Conservation (phyloP, 2,888 invertebrate genomes). For the Aleiodes alternator region DNA sequence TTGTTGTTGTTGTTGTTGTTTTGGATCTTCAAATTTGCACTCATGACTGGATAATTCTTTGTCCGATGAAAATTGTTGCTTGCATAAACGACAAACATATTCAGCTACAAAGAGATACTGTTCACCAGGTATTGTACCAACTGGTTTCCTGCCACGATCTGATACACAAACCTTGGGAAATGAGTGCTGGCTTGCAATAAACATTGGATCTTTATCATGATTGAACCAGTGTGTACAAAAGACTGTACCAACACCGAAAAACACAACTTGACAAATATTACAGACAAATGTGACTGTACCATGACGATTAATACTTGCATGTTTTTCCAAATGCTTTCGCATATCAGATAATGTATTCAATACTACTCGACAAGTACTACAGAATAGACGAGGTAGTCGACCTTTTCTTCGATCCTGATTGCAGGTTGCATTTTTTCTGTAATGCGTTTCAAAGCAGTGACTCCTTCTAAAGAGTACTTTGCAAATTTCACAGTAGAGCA, state of each 20-base stretch:
- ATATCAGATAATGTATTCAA: slow-evolving; percentile 62
- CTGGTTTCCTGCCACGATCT: slow-evolving; percentile 50
- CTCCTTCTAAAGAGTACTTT: slow-evolving; percentile 63
- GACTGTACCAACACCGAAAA: slow-evolving; percentile 64
- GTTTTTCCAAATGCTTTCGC: slow-evolving; percentile 63
- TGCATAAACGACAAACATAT: slow-evolving; percentile 64
- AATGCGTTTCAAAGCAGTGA: slow-evolving; percentile 69
- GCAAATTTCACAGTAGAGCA: slow-evolving; percentile 65
- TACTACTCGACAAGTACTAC: slow-evolving; percentile 61
- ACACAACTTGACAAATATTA: slow-evolving; percentile 69
- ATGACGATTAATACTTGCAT: slow-evolving; percentile 57
- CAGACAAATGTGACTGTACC: slow-evolving; percentile 64
- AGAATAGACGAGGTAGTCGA: slow-evolving; percentile 64
- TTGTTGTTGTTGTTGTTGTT: not conserved
- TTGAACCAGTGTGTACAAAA: slow-evolving; percentile 68
- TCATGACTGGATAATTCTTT: slow-evolving; percentile 54
- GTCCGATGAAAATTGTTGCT: slow-evolving; percentile 59
- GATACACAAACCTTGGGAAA: slow-evolving; percentile 64
- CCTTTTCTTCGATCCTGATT: slow-evolving; percentile 54
- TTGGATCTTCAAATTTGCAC: not conserved
- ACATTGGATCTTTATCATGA: slow-evolving; percentile 64
- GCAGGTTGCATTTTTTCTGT: slow-evolving; percentile 54
- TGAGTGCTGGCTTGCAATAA: slow-evolving; percentile 63
- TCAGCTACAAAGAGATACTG: slow-evolving; percentile 67
- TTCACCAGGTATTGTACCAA: slow-evolving; percentile 50